Conservation (phyloP, 2,797 vertebrate genomes). For the Lutra lutra region DNA sequence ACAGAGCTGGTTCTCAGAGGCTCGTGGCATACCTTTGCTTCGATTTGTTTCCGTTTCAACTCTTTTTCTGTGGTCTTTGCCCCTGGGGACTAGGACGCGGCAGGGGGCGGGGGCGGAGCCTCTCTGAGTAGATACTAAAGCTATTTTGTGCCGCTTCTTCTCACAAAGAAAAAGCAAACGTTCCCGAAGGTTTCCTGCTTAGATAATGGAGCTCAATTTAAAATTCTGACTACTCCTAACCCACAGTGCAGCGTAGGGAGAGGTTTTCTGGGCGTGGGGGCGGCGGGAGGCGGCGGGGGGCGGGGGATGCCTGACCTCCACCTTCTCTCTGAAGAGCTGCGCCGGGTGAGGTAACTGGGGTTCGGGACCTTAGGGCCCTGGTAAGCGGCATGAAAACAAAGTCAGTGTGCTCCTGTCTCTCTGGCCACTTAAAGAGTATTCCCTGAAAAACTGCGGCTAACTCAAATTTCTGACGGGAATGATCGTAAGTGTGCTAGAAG, state of each 20-base stretch:
- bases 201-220: not conserved
- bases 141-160: not conserved
- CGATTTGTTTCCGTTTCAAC: not conserved
- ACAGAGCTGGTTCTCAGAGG: not conserved
- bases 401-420: not conserved
- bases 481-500: not conserved
- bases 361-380: not conserved
- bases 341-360: not conserved
- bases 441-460: slow-evolving; percentile 33
- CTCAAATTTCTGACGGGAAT: slow-evolving; percentile 19
- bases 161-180: not conserved
- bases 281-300: no score
- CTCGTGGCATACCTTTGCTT: not conserved
- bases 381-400: not conserved
- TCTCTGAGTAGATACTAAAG: not conserved
- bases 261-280: not conserved
- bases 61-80: not conserved
- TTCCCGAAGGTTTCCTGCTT: not conserved
- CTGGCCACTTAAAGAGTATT: not conserved
- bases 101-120: not conserved
- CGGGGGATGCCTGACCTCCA: not conserved
- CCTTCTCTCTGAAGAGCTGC: not conserved
- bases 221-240: not conserved
- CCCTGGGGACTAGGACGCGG: no score
- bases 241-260: not conserved